Base-by-base conservation (phyloP, 2,797 vertebrate species). In the Tragopan temminckii region DNA sequence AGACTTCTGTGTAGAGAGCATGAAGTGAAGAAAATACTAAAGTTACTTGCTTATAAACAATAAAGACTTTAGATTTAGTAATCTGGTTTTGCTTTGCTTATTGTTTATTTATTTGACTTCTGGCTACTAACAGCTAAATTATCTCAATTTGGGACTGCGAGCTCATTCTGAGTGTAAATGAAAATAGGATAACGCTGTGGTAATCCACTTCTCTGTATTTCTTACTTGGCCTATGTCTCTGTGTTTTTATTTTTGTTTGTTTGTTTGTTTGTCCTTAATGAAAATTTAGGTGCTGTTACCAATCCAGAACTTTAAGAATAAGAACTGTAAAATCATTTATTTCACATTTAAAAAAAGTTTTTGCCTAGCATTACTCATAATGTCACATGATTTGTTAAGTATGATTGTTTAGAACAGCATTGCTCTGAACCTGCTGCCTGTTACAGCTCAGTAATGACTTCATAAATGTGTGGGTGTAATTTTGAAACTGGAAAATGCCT, bases 371-470 rank as follows among this genome's bases (percentile, higher is more conserved):
- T 42, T 92, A 52, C 2, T 4, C 29, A 62, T 88, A 66, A 91
- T 88, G 69, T 40, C 31, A 42, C 31, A 69, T 89, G 58, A 71
- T 85, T 91, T 83, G 17, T 90, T 40, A 95, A 88, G 21, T 88
- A n/a, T 64, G 45, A 68, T 90, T 58, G 38, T 66, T 35, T 11
- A 71, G 25, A 89, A 3, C 46, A 88, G n/a, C 19, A 36, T n/a
- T 83, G 35, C 46, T 88, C 63, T 88, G 71, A 87, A 66, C 40
- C 76, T 85, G 62, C 76, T 92, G 88, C 91, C 93, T 96, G 66
- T 94, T 94, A 72, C 79, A 80, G 53, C 89, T 92, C 82, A 93
- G 55, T 78, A 92, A 69, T 94, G 89, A 88, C 59, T 92, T 96
- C 85, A 85, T 88, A 80, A 68, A 91, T 24, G 27, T 36, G 89